A percentile compares a stretch with the other conserved stretches of the same genome.
Evolutionary conservation across 2,888 invertebrate genomes (phyloP).

Genomic region (Pandemis cinnamomeana): DNA sequence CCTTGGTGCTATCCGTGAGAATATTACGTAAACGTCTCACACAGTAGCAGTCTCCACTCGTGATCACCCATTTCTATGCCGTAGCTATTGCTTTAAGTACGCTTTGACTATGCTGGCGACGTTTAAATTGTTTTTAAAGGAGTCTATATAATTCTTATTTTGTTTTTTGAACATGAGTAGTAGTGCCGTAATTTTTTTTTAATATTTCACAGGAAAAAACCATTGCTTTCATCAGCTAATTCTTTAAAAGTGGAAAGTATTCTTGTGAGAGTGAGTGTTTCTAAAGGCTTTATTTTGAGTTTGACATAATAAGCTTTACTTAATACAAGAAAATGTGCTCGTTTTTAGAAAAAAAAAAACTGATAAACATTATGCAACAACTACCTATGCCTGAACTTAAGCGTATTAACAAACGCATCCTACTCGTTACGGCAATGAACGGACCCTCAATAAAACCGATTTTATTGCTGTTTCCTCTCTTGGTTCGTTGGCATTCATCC

Average conservation of each 20-base stretch:
- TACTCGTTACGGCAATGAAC: conserved; percentile 61
- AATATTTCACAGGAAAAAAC: too few relatives aligned
- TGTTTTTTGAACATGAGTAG: too few relatives aligned
- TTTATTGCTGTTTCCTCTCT: conserved; percentile 79
- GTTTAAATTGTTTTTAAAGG: conserved; percentile 41
- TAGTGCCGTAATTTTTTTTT: too few relatives aligned
- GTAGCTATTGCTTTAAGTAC: conserved; percentile 61
- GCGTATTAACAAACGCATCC: conserved; percentile 51
- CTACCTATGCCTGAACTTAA: conserved; percentile 50
- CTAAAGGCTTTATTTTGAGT: too few relatives aligned
- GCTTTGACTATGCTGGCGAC: conserved; percentile 67
- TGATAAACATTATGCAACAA: conserved; percentile 48
- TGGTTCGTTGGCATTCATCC: conserved; percentile 78
- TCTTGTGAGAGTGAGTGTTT: too few relatives aligned
- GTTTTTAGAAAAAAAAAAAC: too few relatives aligned
- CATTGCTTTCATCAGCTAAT: too few relatives aligned
- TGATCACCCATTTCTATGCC: conserved; percentile 75
- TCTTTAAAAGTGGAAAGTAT: too few relatives aligned
- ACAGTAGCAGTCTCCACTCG: conserved; percentile 70
- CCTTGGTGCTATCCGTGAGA: conserved; percentile 70
- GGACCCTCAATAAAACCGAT: conserved; percentile 72
- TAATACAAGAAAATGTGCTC: too few relatives aligned
- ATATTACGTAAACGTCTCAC: conserved; percentile 59
- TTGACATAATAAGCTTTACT: too few relatives aligned
- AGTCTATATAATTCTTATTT: neutral